These are phyloP conservation scores for Sinocyclocheilus anshuiensis DNA, from an alignment of 2,113 vertebrate genomes.

Conservation along the genomic window DNA sequence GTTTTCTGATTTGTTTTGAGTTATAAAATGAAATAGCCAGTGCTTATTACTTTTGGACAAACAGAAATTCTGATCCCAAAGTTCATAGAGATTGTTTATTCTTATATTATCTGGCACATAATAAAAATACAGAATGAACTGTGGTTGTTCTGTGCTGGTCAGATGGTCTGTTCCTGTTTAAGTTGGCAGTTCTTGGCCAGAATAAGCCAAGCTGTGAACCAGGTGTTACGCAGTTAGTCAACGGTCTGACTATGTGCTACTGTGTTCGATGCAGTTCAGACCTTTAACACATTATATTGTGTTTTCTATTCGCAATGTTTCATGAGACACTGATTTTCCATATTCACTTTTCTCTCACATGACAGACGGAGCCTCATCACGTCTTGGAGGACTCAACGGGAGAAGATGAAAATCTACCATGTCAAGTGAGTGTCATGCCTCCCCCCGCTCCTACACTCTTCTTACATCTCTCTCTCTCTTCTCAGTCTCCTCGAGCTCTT, in stretches of 20 bases:
- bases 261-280: neutral
- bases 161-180: neutral
- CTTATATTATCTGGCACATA: neutral
- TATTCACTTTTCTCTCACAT: slow-evolving; percentile 16
- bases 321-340: slow-evolving; percentile 8
- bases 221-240: neutral
- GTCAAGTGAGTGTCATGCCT: slow-evolving; percentile 51
- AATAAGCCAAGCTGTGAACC: neutral
- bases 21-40: neutral
- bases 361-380: slow-evolving; percentile 51
- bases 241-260: neutral
- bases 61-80: neutral
- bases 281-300: neutral
- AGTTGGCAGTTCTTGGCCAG: neutral
- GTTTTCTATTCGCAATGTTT: neutral
- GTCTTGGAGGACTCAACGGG: slow-evolving; percentile 57
- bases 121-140: neutral
- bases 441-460: neutral
- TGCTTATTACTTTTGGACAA: neutral
- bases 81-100: neutral
- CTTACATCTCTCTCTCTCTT: neutral
- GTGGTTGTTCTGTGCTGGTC: neutral
- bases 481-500: neutral
- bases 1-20: neutral
- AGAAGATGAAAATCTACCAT: slow-evolving; percentile 54